phyloP scores from a whole-genome alignment of 2,888 invertebrate genomes.

The Creontiades dilutus region DNA sequence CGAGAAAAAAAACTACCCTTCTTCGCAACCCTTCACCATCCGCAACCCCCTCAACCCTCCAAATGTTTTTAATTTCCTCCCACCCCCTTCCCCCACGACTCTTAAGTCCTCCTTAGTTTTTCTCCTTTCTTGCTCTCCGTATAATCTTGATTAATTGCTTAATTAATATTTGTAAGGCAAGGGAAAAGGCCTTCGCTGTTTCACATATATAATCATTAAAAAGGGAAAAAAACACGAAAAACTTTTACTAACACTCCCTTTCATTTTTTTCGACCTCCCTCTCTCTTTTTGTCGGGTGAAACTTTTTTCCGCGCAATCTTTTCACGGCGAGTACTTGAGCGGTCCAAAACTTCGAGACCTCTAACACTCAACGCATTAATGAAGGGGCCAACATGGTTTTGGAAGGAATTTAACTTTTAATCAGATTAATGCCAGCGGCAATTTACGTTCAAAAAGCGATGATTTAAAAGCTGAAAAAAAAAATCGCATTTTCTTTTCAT shows the following conservation, averaged over 20 bases:
- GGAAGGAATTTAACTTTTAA: background rate
- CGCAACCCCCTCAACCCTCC: background rate
- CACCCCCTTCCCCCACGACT: conserved; percentile 24
- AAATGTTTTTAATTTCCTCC: conserved; percentile 45
- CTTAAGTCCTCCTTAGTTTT: conserved; percentile 11
- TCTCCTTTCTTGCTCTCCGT: conserved; percentile 28
- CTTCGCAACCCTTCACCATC: conserved; percentile 71
- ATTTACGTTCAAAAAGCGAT: conserved; percentile 18
- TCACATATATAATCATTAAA: conserved; percentile 70
- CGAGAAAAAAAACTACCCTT: conserved; percentile 69
- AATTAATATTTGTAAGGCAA: conserved; percentile 70
- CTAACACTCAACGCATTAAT: conserved; percentile 38
- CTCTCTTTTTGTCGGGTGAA: background rate
- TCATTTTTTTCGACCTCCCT: background rate
- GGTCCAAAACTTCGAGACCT: conserved; percentile 31
- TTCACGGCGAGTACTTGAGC: conserved; percentile 21
- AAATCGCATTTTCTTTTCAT: background rate
- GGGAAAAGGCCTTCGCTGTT: conserved; percentile 56
- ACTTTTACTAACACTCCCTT: conserved; percentile 48
- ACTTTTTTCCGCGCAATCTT: conserved; percentile 25
- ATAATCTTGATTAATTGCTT: conserved; percentile 72
- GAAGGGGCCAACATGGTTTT: conserved; percentile 7
- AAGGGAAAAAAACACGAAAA: conserved; percentile 36
- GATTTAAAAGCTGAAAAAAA: background rate
- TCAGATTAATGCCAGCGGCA: conserved; percentile 10